Conservation (phyloP, 1,140 invertebrate genomes). For the Aphelinus certus region DNA sequence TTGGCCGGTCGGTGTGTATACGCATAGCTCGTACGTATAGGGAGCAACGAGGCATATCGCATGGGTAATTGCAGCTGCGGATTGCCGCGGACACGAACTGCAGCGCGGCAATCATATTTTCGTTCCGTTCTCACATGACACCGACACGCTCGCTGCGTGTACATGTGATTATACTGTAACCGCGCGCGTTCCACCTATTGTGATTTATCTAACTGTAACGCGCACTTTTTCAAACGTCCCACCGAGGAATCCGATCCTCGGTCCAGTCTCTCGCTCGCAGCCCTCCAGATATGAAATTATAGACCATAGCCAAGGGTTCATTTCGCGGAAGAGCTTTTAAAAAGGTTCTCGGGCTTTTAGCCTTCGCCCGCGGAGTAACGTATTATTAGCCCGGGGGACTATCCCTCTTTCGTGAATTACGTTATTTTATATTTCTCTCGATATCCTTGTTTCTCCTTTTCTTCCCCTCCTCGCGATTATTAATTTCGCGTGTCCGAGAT, state of each 20-base stretch:
- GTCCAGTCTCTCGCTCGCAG: too few relatives aligned
- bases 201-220: slow-evolving; percentile 34
- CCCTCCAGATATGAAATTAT: slow-evolving; percentile 27
- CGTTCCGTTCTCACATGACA: too few relatives aligned
- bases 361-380: slow-evolving; percentile 8
- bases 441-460: neutral
- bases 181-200: neutral
- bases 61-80: too few relatives aligned
- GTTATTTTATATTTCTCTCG: neutral
- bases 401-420: too few relatives aligned
- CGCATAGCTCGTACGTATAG: too few relatives aligned
- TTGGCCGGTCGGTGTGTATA: too few relatives aligned
- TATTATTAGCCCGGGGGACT: slow-evolving; percentile 22
- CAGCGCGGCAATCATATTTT: too few relatives aligned
- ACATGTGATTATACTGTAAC: neutral
- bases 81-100: too few relatives aligned
- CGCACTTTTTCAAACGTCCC: slow-evolving; percentile 12
- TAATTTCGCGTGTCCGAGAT: neutral
- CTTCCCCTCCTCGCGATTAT: neutral
- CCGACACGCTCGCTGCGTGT: neutral
- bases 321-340: slow-evolving; percentile 17
- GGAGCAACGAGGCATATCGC: too few relatives aligned
- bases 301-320: neutral
- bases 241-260: too few relatives aligned
- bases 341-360: slow-evolving; percentile 23